A percentile compares a stretch with the other conserved stretches of the same genome.
These are phyloP conservation scores for Chrysochloris asiatica DNA, from an alignment of 2,113 vertebrate genomes.

Conservation along the genomic window DNA sequence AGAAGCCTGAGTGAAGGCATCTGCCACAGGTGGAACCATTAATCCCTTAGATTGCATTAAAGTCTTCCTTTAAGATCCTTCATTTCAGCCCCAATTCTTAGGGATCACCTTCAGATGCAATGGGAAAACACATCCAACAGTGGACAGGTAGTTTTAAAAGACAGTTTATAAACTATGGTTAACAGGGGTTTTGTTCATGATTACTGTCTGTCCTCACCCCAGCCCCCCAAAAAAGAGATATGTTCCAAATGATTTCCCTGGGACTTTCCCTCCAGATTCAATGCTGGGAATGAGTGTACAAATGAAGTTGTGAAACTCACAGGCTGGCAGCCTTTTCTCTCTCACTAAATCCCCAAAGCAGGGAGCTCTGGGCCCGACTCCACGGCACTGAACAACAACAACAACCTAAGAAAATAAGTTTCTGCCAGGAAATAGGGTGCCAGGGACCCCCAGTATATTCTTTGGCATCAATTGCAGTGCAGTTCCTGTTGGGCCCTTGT, in stretches of 20 bases:
- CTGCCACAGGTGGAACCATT: neutral
- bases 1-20: neutral
- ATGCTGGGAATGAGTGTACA: conserved; percentile 34
- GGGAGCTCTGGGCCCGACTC: neutral
- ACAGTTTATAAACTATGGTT: neutral
- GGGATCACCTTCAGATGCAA: neutral
- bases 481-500: no score
- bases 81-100: neutral
- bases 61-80: neutral
- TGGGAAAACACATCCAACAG: no score
- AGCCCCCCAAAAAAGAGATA: neutral
- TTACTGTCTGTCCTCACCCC: neutral
- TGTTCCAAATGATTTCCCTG: neutral
- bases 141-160: neutral
- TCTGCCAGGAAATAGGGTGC: neutral
- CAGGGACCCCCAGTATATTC: neutral
- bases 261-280: conserved; percentile 60
- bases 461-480: neutral
- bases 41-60: neutral
- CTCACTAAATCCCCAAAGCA: neutral
- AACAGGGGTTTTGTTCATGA: neutral
- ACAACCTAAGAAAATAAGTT: neutral
- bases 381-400: no score
- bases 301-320: conserved; percentile 16
- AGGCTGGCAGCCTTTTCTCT: neutral